A percentile compares a stretch with the other conserved stretches of the same genome.
Evolutionary conservation across 1,140 invertebrate genomes (phyloP).

Genomic region (Solenopsis invicta): DNA sequence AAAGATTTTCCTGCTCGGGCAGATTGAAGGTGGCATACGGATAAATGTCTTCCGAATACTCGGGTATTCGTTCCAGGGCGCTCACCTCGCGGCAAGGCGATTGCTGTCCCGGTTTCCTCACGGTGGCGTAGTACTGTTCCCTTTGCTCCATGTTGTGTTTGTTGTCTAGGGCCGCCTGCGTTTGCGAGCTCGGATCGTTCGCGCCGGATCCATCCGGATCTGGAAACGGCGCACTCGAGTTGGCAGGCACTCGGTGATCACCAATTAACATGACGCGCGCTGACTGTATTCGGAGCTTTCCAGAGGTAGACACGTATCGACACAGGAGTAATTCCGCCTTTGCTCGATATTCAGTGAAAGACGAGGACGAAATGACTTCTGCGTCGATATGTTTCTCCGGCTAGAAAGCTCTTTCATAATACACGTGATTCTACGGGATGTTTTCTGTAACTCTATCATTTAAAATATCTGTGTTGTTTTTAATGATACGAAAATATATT

Average conservation of each 20-base stretch:
- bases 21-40: slow-evolving; percentile 90
- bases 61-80: slow-evolving; percentile 88
- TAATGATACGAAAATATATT: too few relatives aligned
- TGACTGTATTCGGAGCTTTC: too few relatives aligned
- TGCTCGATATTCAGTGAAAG: too few relatives aligned
- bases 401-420: too few relatives aligned
- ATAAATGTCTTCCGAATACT: slow-evolving; percentile 90
- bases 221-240: slow-evolving; percentile 64
- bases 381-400: too few relatives aligned
- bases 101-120: slow-evolving; percentile 87
- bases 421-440: too few relatives aligned
- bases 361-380: too few relatives aligned
- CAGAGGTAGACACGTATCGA: too few relatives aligned
- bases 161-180: slow-evolving; percentile 85
- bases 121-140: slow-evolving; percentile 88
- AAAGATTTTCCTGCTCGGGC: slow-evolving; percentile 88
- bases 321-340: too few relatives aligned
- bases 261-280: not conserved
- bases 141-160: slow-evolving; percentile 87
- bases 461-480: too few relatives aligned
- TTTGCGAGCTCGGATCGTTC: slow-evolving; percentile 84
- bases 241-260: not conserved
- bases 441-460: too few relatives aligned
- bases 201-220: slow-evolving; percentile 79
- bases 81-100: slow-evolving; percentile 87